These are phyloP conservation scores for Cherax destructor DNA, from an alignment of 1,140 invertebrate genomes.

Conservation along the genomic window DNA sequence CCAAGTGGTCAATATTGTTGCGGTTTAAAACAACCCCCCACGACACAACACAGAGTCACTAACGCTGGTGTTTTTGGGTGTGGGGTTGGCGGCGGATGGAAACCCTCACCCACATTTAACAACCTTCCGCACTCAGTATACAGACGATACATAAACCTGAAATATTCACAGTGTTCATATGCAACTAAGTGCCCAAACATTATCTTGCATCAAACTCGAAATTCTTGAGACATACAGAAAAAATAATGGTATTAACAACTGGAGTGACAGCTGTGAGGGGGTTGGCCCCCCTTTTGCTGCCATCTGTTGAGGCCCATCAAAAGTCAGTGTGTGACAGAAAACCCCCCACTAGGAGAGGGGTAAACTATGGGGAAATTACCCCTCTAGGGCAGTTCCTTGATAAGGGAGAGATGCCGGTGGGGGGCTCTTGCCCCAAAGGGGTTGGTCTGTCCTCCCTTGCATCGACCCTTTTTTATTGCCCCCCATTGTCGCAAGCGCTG, in stretches of 20 bases:
- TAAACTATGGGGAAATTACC: background rate
- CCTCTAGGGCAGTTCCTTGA: too few species aligned
- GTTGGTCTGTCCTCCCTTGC: too few species aligned
- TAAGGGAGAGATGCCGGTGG: too few species aligned
- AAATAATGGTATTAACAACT: background rate
- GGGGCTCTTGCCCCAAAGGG: too few species aligned
- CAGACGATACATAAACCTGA: background rate
- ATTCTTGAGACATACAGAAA: background rate
- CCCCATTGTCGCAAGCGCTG: too few species aligned
- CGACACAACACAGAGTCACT: conserved; percentile 21
- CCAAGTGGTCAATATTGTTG: conserved; percentile 36
- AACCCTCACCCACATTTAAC: background rate
- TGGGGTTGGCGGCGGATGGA: background rate
- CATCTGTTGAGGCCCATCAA: background rate
- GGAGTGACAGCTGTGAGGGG: background rate
- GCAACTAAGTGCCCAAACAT: background rate
- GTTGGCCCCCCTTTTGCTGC: background rate
- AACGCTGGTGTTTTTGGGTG: conserved; percentile 32
- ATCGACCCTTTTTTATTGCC: too few species aligned
- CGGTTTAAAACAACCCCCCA: background rate
- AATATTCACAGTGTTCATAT: background rate
- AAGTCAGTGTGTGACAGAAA: background rate
- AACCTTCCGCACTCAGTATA: background rate
- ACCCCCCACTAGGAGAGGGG: background rate
- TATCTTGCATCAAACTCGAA: background rate